Evolutionary conservation across 2,888 invertebrate genomes (phyloP).

Genomic region (Tetranychus piercei): DNA sequence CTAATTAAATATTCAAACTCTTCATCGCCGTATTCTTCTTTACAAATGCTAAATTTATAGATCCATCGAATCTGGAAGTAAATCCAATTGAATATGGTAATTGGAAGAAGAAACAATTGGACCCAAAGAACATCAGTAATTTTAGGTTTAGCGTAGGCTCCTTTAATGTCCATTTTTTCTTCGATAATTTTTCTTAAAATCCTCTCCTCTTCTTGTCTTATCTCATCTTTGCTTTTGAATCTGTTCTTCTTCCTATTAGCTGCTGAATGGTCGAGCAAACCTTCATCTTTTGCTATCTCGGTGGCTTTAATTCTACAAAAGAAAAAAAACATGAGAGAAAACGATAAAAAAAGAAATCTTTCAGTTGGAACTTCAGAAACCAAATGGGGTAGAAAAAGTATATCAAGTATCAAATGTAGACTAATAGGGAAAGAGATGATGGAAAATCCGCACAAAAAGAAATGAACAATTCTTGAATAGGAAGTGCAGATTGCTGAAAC

Average conservation of each 20-base stretch:
- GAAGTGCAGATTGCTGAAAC: not conserved
- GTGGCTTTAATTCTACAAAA: constrained; percentile 17
- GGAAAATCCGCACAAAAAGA: not conserved
- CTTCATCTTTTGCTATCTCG: constrained; percentile 43
- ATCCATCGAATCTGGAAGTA: constrained; percentile 64
- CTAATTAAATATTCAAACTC: constrained; percentile 68
- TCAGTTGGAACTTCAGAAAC: not conserved
- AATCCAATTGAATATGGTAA: constrained; percentile 39
- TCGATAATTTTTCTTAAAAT: constrained; percentile 63
- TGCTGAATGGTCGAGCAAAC: constrained; percentile 35
- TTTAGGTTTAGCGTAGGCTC: constrained; percentile 70
- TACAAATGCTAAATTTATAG: constrained; percentile 54
- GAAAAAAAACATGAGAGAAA: not conserved
- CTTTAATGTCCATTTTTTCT: constrained; percentile 77
- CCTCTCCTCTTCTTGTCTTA: constrained; percentile 55
- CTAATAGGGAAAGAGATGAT: not conserved
- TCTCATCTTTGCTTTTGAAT: constrained; percentile 30
- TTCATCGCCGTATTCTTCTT: constrained; percentile 56
- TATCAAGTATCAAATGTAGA: too few species aligned
- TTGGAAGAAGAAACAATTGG: constrained; percentile 59
- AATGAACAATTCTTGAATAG: not conserved
- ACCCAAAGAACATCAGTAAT: constrained; percentile 60
- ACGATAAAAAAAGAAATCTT: not conserved
- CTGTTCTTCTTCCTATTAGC: constrained; percentile 35
- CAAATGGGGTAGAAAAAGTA: not conserved